These are phyloP conservation scores for Suricata suricatta DNA, from an alignment of 2,113 vertebrate genomes.

Conservation along the genomic window DNA sequence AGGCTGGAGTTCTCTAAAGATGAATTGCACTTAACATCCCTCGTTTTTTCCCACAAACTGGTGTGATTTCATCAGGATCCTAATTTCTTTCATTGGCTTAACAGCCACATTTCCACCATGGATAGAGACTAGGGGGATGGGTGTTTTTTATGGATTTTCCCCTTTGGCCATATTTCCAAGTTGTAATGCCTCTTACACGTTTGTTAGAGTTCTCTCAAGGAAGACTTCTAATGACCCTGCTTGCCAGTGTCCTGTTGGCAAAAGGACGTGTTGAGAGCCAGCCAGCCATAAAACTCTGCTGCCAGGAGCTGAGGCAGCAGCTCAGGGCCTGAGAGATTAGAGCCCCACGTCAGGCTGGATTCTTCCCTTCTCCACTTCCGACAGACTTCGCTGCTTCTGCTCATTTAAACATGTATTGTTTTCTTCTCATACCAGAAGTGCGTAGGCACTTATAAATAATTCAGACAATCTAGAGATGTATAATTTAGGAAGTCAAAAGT, in stretches of 20 bases:
- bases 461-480: constrained; percentile 31
- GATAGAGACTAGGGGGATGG: not conserved
- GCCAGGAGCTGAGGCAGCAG: constrained; percentile 33
- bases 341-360: not conserved
- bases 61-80: constrained; percentile 46
- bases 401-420: constrained; percentile 27
- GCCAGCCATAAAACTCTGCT: not conserved
- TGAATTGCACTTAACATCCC: constrained; percentile 47
- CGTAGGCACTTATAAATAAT: constrained; percentile 64
- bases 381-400: not conserved
- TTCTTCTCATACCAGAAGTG: constrained; percentile 26
- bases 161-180: constrained; percentile 51
- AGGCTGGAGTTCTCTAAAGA: constrained; percentile 54
- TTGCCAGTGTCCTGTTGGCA: constrained; percentile 34
- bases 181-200: constrained; percentile 20
- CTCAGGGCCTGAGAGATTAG: not conserved
- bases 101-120: constrained; percentile 53
- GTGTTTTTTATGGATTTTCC: constrained; percentile 54
- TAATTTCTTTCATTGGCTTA: constrained; percentile 58
- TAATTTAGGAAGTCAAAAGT: constrained; percentile 45
- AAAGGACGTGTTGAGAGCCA: not conserved
- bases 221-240: constrained; percentile 42
- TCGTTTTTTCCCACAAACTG: constrained; percentile 55
- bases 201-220: constrained; percentile 64
- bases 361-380: not conserved